phyloP scores from a whole-genome alignment of 2,888 invertebrate genomes.

The Panzeria rudis region DNA sequence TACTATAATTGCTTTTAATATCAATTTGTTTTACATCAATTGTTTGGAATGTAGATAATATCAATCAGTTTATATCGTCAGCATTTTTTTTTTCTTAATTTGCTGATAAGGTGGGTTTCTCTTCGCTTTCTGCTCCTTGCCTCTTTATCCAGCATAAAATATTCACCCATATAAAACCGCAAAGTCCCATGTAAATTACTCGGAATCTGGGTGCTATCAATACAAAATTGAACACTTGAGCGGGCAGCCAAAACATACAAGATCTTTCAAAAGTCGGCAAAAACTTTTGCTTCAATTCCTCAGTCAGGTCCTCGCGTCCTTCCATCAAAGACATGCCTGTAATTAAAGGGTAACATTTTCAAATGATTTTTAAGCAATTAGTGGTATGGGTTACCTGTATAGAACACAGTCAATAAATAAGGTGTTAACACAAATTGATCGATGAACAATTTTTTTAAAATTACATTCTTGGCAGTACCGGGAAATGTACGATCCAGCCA shows the following conservation, averaged over 20 bases:
- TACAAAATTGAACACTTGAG: conserved; percentile 90
- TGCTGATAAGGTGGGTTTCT: conserved; percentile 16
- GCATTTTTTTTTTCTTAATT: conserved; percentile 8
- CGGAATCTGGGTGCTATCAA: conserved; percentile 89
- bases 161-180: conserved; percentile 93
- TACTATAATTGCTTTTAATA: conserved; percentile 30
- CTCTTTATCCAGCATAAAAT: conserved; percentile 92
- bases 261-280: conserved; percentile 89
- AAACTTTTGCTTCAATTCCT: conserved; percentile 89
- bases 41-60: conserved; percentile 37
- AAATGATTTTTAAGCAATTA: not conserved
- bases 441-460: conserved; percentile 88
- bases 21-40: conserved; percentile 8
- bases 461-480: conserved; percentile 87
- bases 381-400: conserved; percentile 85
- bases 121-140: conserved; percentile 76
- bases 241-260: conserved; percentile 93
- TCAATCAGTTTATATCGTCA: not conserved
- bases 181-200: conserved; percentile 91
- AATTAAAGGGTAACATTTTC: conserved; percentile 19
- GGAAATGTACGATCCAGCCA: conserved; percentile 89
- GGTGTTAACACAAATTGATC: conserved; percentile 93
- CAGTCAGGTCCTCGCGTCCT: conserved; percentile 87
- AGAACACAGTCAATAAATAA: conserved; percentile 88
- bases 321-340: conserved; percentile 91